Evolutionary conservation across 2,113 vertebrate genomes (phyloP).

Genomic region (Gymnogyps californianus): DNA sequence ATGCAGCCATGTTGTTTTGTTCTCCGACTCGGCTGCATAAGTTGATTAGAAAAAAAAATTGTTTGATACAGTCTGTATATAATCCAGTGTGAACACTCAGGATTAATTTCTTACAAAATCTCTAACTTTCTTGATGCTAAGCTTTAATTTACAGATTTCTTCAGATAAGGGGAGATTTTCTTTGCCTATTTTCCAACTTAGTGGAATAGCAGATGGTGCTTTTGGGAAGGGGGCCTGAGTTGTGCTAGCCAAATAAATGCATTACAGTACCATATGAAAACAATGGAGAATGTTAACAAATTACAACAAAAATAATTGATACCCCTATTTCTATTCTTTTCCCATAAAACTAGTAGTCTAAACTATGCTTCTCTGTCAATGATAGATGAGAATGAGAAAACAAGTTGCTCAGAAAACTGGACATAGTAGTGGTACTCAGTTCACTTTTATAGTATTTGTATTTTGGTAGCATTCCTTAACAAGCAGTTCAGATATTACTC

Average conservation of each 20-base stretch:
- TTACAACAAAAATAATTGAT: not conserved
- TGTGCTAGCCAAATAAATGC: not conserved
- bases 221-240: not conserved
- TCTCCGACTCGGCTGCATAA: not conserved
- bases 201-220: not conserved
- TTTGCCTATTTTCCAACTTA: not conserved
- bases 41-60: not conserved
- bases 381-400: not conserved
- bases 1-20: constrained; percentile 45
- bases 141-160: not conserved
- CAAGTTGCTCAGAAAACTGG: not conserved
- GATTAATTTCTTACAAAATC: not conserved
- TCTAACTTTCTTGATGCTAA: not conserved
- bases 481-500: not conserved
- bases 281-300: not conserved
- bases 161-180: not conserved
- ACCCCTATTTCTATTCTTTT: not conserved
- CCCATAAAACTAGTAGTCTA: not conserved
- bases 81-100: not conserved
- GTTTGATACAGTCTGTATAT: not conserved
- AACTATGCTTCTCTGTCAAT: not conserved
- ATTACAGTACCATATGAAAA: not conserved
- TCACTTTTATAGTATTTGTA: not conserved
- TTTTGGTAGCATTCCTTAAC: not conserved
- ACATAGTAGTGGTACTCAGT: not conserved